Evolutionary conservation across 2,888 invertebrate species (phyloP), one percentile per base, ranked within the genome.

Genomic region (Sclerodermus sp.): DNA sequence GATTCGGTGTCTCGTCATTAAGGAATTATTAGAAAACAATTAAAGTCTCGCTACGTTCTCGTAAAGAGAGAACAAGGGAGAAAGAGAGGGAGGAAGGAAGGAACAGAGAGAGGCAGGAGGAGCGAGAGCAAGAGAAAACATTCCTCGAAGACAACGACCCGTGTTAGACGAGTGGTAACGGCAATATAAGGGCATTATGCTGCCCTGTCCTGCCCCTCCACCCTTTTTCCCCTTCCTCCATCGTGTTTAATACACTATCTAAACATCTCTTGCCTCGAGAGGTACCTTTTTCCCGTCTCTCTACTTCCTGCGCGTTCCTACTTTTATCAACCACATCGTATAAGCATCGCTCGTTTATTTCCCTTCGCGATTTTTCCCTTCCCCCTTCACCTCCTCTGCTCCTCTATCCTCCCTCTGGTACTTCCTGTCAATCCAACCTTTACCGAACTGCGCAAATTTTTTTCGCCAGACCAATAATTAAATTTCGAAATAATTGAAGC

Each of bases 201-300:
- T n/a, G n/a, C n/a, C n/a, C n/a, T n/a, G n/a, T n/a, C n/a, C n/a
- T n/a, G n/a, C n/a, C n/a, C n/a, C n/a, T n/a, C n/a, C n/a, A n/a
- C n/a, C n/a, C n/a, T n/a, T n/a, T n/a, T n/a, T n/a, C n/a, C n/a
- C n/a, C n/a, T n/a, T n/a, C n/a, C n/a, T n/a, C n/a, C n/a, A n/a
- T n/a, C n/a, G 18, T 56, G 60, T 57, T 59, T 49, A 51, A 51
- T 41, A 48, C 57, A 42, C 36, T 42, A 51, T 49, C 45, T 38
- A 43, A 50, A 44, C 46, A 53, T 47, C 46, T 36, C 45, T 23
- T 23, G 31, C 57, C 36, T 13, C 37, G 14, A 36, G 44, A 49
- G 14, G 4, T 30, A 14, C 5, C 30, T 34, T 23, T 12, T 37
- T 12, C 29, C 18, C 18, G 2, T 30, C 12, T n/a, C 10, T 1